Evolutionary conservation across 2,797 vertebrate genomes (phyloP).

Genomic region (Sarcophilus harrisii): DNA sequence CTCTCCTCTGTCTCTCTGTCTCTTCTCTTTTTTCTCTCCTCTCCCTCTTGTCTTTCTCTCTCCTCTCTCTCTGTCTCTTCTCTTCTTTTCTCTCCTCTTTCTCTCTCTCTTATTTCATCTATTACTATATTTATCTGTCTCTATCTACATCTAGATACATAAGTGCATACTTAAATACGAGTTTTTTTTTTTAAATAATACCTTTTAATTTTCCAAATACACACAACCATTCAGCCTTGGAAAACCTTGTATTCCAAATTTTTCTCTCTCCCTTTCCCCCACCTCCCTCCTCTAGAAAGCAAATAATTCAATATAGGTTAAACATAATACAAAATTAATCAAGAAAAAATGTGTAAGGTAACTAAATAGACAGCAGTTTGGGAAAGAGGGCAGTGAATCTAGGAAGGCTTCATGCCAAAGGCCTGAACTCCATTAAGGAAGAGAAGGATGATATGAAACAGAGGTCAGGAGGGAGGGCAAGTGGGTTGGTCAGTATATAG

Average conservation of each 20-base stretch:
- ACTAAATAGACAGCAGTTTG: not conserved
- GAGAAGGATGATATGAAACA: not conserved
- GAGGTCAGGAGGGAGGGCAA: not conserved
- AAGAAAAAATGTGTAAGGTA: not conserved
- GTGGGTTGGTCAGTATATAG: not conserved
- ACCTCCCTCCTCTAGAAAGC: too few species aligned
- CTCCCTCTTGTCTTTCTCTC: not conserved
- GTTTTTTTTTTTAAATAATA: not conserved
- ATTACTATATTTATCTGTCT: not conserved
- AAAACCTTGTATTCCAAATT: too few species aligned
- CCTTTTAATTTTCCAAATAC: too few species aligned
- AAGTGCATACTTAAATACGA: not conserved
- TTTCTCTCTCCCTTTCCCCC: too few species aligned
- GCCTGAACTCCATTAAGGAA: not conserved
- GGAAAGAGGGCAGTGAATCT: not conserved
- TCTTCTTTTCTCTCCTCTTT: rapidly evolving
- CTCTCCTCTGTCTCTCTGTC: too few species aligned
- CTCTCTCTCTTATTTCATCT: rapidly evolving
- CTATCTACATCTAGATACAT: not conserved
- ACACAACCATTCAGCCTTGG: too few species aligned
- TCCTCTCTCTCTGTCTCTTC: not conserved
- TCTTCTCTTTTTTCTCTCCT: too few species aligned
- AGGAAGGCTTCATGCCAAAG: not conserved
- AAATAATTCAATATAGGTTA: too few species aligned
- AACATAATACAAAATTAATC: not conserved